These are phyloP conservation scores for Helostoma temminkii DNA, from an alignment of 2,797 vertebrate genomes.

Conservation along the genomic window DNA sequence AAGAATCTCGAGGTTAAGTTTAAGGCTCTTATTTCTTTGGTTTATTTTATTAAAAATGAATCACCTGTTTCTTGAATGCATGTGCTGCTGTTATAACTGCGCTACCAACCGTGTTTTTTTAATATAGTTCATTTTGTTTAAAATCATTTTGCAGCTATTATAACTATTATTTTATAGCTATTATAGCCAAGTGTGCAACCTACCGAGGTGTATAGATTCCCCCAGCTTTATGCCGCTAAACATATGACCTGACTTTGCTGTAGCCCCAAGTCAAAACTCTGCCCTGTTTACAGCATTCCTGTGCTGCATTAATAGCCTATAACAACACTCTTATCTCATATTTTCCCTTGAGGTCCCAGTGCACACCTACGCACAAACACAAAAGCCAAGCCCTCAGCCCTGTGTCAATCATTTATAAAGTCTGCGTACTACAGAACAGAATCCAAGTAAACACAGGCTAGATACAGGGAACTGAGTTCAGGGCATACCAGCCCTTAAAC, in stretches of 20 bases:
- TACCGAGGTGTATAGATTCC: no score
- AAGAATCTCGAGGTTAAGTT: no score
- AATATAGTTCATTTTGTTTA: no score
- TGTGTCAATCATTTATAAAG: slow-evolving; percentile 64
- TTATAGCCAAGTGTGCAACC: no score
- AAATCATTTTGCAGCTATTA: no score
- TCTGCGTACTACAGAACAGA: slow-evolving; percentile 18
- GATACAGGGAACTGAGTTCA: not conserved
- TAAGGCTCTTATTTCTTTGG: no score
- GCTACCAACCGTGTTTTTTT: no score
- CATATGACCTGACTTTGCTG: slow-evolving; percentile 19
- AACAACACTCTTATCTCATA: slow-evolving; percentile 52
- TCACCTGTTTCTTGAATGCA: no score
- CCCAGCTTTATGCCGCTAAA: slow-evolving; percentile 10
- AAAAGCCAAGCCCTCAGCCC: slow-evolving; percentile 7
- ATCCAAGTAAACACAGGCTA: slow-evolving; percentile 23
- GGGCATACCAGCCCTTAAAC: not conserved
- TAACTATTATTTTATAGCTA: no score
- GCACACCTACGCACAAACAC: slow-evolving; percentile 15
- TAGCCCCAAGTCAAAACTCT: slow-evolving; percentile 3
- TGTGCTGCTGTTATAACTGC: no score
- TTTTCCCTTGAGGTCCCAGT: slow-evolving; percentile 44
- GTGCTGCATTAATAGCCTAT: slow-evolving; percentile 11
- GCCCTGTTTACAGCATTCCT: slow-evolving; percentile 41
- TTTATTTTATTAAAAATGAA: no score